Evolutionary conservation across 2,113 vertebrate genomes (phyloP), one percentile per base, ranked within the genome.

Genomic region (Pseudolaguvia tuberculata): DNA sequence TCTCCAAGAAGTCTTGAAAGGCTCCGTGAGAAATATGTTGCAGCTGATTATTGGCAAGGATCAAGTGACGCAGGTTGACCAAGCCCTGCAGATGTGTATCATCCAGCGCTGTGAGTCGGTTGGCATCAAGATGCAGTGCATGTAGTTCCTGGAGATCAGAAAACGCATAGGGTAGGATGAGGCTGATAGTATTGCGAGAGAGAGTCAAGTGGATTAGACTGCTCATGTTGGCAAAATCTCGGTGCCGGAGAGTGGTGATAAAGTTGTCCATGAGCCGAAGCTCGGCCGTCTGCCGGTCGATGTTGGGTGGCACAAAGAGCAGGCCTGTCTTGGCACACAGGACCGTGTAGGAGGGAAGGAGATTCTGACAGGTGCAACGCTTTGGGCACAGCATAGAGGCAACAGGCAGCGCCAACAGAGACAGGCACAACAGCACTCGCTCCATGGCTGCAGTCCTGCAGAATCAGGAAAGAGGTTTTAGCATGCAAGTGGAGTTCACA

Each of bases 181-280:
- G 89, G 76, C 91, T 92, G 85, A 93, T 93, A 81, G 92, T 92
- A 86, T 93, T 93, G 35, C 92, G 87, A 58, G 91, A 92, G 58
- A 93, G 85, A 0, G 92, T 93, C 76, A 93, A 87, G 82, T 93
- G 92, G 79, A 93, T 92, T 81, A 93, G 89, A 76, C 91, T 92
- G 77, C 90, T 89, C 92, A 93, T 93, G 86, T 93, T 93, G 84
- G 91, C 91, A 14, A 93, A 93, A 88, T 93, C 92, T 0, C 87
- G 87, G 83, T 90, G 91, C 50, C 91, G 80, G 71, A 93, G 90
- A 0, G 90, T 90, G 1, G 92, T 92, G 81, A 93, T 93, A 87
- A 93, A 93, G 88, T 93, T 93, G 85, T 93, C 92, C 87, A 93
- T 93, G 47, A 93, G 89, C 31, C 92, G 65, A 21, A 93, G 89